phyloP scores from a whole-genome alignment of 2,113 vertebrate species.

The Nibea coibor region DNA sequence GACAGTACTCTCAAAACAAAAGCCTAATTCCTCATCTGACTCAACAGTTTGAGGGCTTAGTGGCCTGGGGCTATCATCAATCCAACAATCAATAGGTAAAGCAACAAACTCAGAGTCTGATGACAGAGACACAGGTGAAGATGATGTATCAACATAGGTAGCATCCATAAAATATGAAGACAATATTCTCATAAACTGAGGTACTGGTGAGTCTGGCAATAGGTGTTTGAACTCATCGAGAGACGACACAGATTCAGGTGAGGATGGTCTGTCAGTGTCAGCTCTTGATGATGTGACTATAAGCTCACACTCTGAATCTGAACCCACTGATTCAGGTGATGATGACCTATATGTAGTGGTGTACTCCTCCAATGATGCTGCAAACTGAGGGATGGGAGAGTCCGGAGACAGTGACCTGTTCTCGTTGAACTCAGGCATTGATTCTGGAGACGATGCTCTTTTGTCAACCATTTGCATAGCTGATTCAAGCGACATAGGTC shows the following conservation, averaged over 20 bases:
- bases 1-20: slow-evolving; percentile 1
- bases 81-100: slow-evolving; percentile 68
- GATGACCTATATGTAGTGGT: slow-evolving; percentile 30
- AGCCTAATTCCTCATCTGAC: slow-evolving; percentile 54
- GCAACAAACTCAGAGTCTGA: slow-evolving; percentile 72
- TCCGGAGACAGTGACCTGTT: slow-evolving; percentile 71
- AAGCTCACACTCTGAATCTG: slow-evolving; percentile 63
- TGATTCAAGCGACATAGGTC: slow-evolving; percentile 38
- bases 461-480: slow-evolving; percentile 31
- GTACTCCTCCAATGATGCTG: slow-evolving; percentile 10
- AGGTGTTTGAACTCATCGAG: slow-evolving; percentile 45
- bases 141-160: slow-evolving; percentile 43
- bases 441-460: slow-evolving; percentile 73
- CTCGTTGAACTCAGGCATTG: slow-evolving; percentile 53
- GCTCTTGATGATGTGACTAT: slow-evolving; percentile 53
- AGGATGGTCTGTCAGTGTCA: slow-evolving; percentile 70
- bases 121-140: slow-evolving; percentile 68
- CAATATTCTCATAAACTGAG: slow-evolving; percentile 72
- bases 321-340: slow-evolving; percentile 65
- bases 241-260: slow-evolving; percentile 74
- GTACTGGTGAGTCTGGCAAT: slow-evolving; percentile 72
- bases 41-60: slow-evolving; percentile 57
- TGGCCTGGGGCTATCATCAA: slow-evolving; percentile 59
- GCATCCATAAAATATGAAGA: slow-evolving; percentile 72
- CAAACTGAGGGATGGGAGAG: slow-evolving; percentile 73